Conservation (phyloP, 2,113 vertebrate species). For the Spea multiplicata region DNA sequence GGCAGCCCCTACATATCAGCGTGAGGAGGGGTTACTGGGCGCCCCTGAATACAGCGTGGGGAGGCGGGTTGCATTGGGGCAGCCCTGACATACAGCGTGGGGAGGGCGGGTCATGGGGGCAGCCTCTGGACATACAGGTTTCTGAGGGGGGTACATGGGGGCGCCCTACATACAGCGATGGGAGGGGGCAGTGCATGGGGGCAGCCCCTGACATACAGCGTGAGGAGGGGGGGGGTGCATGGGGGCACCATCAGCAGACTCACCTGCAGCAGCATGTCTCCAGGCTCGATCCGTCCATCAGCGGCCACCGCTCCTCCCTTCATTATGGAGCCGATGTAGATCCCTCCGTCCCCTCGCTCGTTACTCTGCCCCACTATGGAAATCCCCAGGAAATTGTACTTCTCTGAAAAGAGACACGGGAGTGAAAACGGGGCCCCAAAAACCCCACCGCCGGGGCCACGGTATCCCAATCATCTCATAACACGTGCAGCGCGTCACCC, state of each 20-base stretch:
- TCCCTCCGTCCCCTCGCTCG: constrained; percentile 83
- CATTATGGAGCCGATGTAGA: constrained; percentile 92
- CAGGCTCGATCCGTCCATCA: constrained; percentile 84
- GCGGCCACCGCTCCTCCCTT: constrained; percentile 88
- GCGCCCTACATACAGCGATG: neutral
- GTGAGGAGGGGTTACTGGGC: neutral
- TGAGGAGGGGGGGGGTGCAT: neutral
- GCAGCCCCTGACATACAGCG: neutral
- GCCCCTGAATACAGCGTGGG: no score
- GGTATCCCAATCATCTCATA: no score
- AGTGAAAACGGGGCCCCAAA: no score
- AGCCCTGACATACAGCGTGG: no score
- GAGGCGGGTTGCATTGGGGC: no score
- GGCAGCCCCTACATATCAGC: neutral
- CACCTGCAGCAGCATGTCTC: constrained; percentile 76
- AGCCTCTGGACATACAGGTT: no score
- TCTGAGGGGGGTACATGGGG: neutral
- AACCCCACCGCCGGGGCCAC: no score
- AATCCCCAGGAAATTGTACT: constrained; percentile 90
- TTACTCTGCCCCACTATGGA: constrained; percentile 91
- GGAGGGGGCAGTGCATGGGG: neutral
- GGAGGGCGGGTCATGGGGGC: no score
- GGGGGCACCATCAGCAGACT: neutral
- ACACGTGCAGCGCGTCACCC: no score
- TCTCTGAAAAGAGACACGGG: constrained; percentile 66